Conservation (phyloP, 1,140 invertebrate species). For the Sycophila sp. region DNA sequence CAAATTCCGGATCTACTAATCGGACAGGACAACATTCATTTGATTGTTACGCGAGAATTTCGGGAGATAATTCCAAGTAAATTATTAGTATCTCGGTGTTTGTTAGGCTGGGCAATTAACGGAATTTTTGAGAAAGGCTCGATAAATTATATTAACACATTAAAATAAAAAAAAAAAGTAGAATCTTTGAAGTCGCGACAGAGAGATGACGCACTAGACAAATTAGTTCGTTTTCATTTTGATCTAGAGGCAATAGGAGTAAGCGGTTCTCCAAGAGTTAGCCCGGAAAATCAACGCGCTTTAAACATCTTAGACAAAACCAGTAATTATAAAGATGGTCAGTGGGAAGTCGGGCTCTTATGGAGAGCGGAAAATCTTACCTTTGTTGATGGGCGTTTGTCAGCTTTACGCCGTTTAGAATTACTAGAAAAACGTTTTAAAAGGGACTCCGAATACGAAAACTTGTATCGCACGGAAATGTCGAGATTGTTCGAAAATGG, state of each 20-base stretch:
- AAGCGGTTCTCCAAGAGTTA: neutral
- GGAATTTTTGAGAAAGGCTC: neutral
- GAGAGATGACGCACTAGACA: neutral
- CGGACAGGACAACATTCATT: too few relatives aligned
- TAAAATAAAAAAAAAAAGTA: neutral
- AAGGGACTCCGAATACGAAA: neutral
- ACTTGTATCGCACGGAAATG: slow-evolving; percentile 23
- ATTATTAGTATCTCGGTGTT: neutral
- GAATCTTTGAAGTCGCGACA: neutral
- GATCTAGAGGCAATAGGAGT: neutral
- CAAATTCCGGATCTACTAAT: neutral
- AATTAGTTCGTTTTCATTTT: neutral
- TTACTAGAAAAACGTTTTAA: slow-evolving; percentile 26
- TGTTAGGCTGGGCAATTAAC: neutral
- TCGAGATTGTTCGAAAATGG: slow-evolving; percentile 36
- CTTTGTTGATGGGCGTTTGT: neutral
- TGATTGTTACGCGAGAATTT: too few relatives aligned
- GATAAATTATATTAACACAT: neutral
- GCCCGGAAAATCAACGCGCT: neutral
- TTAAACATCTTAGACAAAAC: neutral
- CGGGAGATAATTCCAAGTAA: too few relatives aligned
- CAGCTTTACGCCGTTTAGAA: neutral
- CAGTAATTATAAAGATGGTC: too few relatives aligned
- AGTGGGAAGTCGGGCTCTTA: slow-evolving; percentile 34
- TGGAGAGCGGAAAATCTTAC: slow-evolving; percentile 12